Percentiles rank a stretch among this genome's conserved stretches.
Evolutionary conservation across 2,113 vertebrate species (phyloP).

Genomic region (Orycteropus afer): DNA sequence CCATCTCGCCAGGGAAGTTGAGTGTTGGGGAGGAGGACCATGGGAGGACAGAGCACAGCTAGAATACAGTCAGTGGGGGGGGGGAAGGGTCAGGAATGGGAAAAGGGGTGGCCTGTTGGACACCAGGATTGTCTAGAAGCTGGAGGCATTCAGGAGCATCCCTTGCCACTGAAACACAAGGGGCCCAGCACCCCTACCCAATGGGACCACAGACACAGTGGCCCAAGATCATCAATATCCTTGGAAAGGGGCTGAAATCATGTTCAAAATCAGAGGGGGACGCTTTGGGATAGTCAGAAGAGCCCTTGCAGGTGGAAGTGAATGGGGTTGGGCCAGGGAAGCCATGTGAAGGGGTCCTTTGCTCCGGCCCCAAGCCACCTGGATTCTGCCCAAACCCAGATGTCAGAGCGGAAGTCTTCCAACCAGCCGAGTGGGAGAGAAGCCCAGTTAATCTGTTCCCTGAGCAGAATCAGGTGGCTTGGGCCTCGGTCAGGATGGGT

Average conservation of each 20-base stretch:
- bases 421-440: not conserved
- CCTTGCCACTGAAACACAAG: not conserved
- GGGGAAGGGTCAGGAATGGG: constrained; percentile 23
- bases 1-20: constrained; percentile 50
- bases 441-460: constrained; percentile 39
- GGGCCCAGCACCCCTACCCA: accelerated
- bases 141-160: accelerated
- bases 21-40: not conserved
- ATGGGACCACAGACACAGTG: not conserved
- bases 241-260: not conserved
- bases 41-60: not conserved
- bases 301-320: not conserved
- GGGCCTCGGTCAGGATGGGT: not conserved
- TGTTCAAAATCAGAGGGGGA: not conserved
- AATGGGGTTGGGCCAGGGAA: not conserved
- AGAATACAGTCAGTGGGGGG: constrained; percentile 25
- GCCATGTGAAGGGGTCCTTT: constrained; percentile 1
- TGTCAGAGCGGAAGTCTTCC: not conserved
- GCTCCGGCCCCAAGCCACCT: constrained; percentile 44
- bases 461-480: not conserved
- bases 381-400: not conserved
- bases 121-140: not conserved
- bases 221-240: not conserved
- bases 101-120: not conserved
- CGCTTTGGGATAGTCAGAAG: not conserved